Evolutionary conservation across 2,888 invertebrate genomes (phyloP).

Genomic region (Chouioia cunea): DNA sequence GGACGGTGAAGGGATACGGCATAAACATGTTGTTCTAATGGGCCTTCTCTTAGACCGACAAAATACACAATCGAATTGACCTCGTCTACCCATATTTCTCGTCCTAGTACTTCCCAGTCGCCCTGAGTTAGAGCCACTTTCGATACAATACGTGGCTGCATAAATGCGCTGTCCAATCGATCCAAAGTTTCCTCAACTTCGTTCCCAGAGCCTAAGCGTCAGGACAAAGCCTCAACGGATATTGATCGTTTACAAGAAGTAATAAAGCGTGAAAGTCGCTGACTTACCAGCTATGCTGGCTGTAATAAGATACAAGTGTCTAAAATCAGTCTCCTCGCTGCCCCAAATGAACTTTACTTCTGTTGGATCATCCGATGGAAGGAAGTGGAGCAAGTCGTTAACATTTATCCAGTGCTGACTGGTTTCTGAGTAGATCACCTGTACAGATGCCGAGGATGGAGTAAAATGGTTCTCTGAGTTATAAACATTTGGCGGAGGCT

Average conservation of each 20-base stretch:
- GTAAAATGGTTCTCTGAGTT: slow-evolving; percentile 68
- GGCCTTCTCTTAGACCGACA: slow-evolving; percentile 89
- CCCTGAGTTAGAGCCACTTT: slow-evolving; percentile 86
- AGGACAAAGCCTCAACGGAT: slow-evolving; percentile 3
- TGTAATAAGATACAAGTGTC: slow-evolving; percentile 88
- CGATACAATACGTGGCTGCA: slow-evolving; percentile 76
- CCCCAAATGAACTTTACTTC: slow-evolving; percentile 86
- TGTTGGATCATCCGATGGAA: slow-evolving; percentile 73
- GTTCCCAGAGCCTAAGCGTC: slow-evolving; percentile 70
- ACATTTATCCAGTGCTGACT: slow-evolving; percentile 93
- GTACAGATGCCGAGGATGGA: slow-evolving; percentile 69
- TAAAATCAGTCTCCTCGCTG: slow-evolving; percentile 89
- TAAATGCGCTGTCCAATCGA: slow-evolving; percentile 70
- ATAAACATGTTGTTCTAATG: slow-evolving; percentile 93
- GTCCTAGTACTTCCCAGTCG: slow-evolving; percentile 93
- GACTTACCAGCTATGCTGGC: slow-evolving; percentile 70
- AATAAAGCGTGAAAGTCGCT: not conserved
- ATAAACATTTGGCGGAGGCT: slow-evolving; percentile 71
- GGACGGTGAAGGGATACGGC: slow-evolving; percentile 82
- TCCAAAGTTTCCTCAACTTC: slow-evolving; percentile 72
- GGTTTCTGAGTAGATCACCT: slow-evolving; percentile 74
- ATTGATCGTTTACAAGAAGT: not conserved
- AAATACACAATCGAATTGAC: slow-evolving; percentile 87
- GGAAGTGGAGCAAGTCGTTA: slow-evolving; percentile 89
- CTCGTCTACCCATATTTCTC: slow-evolving; percentile 90